These are phyloP conservation scores for Zootermopsis nevadensis DNA, from an alignment of 2,888 invertebrate species.

Conservation along the genomic window DNA sequence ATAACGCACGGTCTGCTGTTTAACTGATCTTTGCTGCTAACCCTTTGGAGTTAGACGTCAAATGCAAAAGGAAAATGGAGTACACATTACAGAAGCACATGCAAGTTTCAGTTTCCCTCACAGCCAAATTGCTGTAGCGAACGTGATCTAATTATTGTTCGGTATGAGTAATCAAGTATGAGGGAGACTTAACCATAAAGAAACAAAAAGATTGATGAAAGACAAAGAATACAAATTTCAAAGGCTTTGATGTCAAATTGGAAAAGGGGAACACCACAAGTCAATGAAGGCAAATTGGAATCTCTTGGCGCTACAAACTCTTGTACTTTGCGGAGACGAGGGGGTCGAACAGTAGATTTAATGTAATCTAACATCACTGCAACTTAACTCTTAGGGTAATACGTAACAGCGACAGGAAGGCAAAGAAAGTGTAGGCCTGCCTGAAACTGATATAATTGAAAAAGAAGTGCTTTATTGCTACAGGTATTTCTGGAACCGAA, in stretches of 20 bases:
- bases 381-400: no score
- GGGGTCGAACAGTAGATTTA: neutral
- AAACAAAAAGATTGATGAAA: slow-evolving; percentile 30
- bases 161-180: slow-evolving; percentile 8
- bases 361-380: no score
- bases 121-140: slow-evolving; percentile 4
- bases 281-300: slow-evolving; percentile 4
- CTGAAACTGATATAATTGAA: no score
- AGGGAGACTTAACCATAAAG: slow-evolving; percentile 15
- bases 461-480: neutral
- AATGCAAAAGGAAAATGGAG: slow-evolving; percentile 4
- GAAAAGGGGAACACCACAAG: neutral
- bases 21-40: neutral
- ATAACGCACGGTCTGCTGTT: neutral
- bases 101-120: neutral
- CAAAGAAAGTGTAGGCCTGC: no score
- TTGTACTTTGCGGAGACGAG: neutral
- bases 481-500: neutral
- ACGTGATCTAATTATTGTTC: slow-evolving; percentile 21
- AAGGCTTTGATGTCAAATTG: slow-evolving; percentile 30
- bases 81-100: no score
- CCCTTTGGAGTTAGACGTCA: slow-evolving; percentile 17
- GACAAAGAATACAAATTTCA: slow-evolving; percentile 36
- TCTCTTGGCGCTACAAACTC: neutral
- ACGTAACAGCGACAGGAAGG: no score